Conservation (phyloP, 2,113 vertebrate species). For the Butorides virescens region DNA sequence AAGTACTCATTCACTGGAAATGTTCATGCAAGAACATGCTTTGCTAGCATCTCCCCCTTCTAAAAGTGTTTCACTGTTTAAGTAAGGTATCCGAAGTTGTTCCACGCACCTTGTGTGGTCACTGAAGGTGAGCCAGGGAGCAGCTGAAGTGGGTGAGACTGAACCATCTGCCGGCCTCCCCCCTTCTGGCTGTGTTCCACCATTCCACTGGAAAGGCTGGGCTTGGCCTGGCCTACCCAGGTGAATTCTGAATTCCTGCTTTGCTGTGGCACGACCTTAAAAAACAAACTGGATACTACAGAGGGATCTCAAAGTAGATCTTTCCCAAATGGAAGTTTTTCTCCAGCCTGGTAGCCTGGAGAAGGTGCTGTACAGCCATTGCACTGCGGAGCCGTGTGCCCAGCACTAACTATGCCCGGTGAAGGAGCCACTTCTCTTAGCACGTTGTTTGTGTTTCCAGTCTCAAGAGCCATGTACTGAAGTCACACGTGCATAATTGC, state of each 20-base stretch:
- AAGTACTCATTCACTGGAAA: not conserved
- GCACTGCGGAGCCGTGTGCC: not conserved
- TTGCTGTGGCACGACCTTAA: not conserved
- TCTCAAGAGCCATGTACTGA: not conserved
- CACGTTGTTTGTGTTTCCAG: accelerated
- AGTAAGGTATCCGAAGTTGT: not conserved
- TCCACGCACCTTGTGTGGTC: not conserved
- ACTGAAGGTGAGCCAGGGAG: not conserved
- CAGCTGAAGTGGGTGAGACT: not conserved
- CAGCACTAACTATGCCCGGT: not conserved
- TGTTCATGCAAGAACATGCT: not conserved
- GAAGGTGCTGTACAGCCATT: not conserved
- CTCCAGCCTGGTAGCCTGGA: not conserved
- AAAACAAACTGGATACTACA: not conserved
- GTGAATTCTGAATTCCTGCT: not conserved
- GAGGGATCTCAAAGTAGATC: not conserved
- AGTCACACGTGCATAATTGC: not conserved
- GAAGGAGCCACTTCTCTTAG: not conserved
- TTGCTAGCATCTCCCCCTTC: not conserved
- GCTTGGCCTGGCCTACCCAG: not conserved
- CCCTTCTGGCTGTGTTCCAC: not conserved
- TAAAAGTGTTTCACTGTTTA: not conserved
- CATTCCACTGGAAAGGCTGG: not conserved
- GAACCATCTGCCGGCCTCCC: not conserved
- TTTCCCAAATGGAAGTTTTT: not conserved